phyloP scores from a whole-genome alignment of 2,797 vertebrate species.

The Poliocrania exsul region DNA sequence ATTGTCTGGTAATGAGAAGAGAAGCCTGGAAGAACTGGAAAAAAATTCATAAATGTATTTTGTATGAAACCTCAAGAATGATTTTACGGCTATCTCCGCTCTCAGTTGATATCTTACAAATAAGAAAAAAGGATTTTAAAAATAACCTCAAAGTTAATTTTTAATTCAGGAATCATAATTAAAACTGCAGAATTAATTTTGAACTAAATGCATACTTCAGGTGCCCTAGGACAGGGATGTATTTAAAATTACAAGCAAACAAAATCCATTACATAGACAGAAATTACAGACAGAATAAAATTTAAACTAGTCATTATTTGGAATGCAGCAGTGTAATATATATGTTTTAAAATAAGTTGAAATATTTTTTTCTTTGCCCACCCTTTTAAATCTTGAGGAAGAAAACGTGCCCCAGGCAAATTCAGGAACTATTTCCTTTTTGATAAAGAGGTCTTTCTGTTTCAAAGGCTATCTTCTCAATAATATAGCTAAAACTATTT shows the following conservation, averaged over 20 bases:
- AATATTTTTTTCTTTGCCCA: conserved; percentile 31
- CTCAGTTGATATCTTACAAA: not conserved
- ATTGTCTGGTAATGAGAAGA: not conserved
- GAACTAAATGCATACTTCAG: not conserved
- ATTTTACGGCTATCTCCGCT: not conserved
- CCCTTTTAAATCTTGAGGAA: conserved; percentile 21
- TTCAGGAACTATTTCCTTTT: not conserved
- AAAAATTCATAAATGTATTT: not conserved
- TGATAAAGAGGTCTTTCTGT: conserved; percentile 21
- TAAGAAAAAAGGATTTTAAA: not conserved
- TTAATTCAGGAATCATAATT: conserved; percentile 3
- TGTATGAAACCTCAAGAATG: not conserved
- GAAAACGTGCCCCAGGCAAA: conserved; percentile 20
- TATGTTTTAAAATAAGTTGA: conserved; percentile 18
- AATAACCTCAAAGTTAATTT: conserved; percentile 13
- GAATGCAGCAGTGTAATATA: conserved; percentile 22
- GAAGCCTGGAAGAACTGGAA: not conserved
- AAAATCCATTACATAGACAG: not conserved
- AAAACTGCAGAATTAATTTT: conserved; percentile 27
- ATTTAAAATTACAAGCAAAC: conserved; percentile 32
- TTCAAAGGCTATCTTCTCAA: conserved; percentile 26
- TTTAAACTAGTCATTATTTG: conserved; percentile 13
- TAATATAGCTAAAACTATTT: conserved; percentile 17
- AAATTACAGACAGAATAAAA: conserved; percentile 10
- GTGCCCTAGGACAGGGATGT: not conserved